A percentile compares a stretch with the other conserved stretches of the same genome.
Conservation (phyloP, 2,888 invertebrate species). For the Oegoconia quadripuncta region DNA sequence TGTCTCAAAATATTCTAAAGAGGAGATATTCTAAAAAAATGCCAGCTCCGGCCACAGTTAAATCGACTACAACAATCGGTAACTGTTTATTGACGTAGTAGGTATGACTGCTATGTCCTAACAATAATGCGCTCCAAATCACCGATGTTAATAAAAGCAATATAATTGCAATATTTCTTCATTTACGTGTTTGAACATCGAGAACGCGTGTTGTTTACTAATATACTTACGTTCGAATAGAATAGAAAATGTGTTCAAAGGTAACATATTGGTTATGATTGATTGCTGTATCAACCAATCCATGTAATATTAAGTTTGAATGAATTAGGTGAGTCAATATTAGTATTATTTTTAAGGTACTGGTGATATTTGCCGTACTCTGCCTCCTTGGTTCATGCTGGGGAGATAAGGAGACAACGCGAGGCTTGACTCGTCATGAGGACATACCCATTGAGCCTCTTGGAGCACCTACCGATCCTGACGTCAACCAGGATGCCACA, state of each 20-base stretch:
- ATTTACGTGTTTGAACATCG: slow-evolving; percentile 40
- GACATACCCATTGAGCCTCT: slow-evolving; percentile 33
- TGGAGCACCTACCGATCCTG: slow-evolving; percentile 24
- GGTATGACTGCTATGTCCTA: slow-evolving; percentile 25
- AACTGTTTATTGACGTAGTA: slow-evolving; percentile 14
- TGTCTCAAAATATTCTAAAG: no score
- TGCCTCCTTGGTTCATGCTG: slow-evolving; percentile 36
- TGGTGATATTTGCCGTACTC: slow-evolving; percentile 36
- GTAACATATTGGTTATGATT: slow-evolving; percentile 27
- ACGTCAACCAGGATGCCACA: slow-evolving; percentile 33
- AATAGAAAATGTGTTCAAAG: slow-evolving; percentile 33
- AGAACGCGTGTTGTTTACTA: slow-evolving; percentile 19
- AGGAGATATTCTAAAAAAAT: no score
- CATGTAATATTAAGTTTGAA: slow-evolving; percentile 1
- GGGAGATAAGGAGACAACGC: slow-evolving; percentile 33
- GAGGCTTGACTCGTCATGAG: slow-evolving; percentile 22
- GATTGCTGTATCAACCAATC: no score
- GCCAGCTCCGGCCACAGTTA: no score
- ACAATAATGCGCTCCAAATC: slow-evolving; percentile 42
- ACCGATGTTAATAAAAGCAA: slow-evolving; percentile 38
- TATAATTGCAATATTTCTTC: slow-evolving; percentile 39
- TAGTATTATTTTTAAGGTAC: slow-evolving; percentile 30
- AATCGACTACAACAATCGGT: no score
- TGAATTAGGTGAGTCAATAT: background rate
- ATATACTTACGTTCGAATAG: slow-evolving; percentile 3